A percentile compares a stretch with the other conserved stretches of the same genome.
These are phyloP conservation scores for Oryzias sinensis DNA, from an alignment of 2,797 vertebrate genomes.

Conservation along the genomic window DNA sequence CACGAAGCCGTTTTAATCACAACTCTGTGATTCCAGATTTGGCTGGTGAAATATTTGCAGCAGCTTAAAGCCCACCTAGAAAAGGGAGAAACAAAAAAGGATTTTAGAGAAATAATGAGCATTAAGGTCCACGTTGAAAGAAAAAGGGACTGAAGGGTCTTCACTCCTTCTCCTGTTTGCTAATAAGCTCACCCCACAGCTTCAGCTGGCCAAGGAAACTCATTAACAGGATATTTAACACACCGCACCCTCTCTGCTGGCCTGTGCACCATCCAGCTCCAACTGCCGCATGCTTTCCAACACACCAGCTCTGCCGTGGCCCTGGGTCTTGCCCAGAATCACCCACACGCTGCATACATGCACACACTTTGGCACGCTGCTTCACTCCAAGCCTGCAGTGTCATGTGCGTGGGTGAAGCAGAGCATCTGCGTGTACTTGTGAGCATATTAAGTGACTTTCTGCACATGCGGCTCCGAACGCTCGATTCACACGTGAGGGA, in stretches of 20 bases:
- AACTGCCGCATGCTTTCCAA: constrained; percentile 46
- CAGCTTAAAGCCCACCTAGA: constrained; percentile 31
- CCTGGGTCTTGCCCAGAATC: constrained; percentile 54
- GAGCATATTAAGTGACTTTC: constrained; percentile 41
- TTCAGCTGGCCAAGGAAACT: constrained; percentile 60
- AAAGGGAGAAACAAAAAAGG: constrained; percentile 11
- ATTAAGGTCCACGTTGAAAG: constrained; percentile 26
- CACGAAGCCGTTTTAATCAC: constrained; percentile 35
- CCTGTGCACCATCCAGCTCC: constrained; percentile 45
- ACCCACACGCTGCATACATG: constrained; percentile 60
- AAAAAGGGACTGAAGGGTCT: constrained; percentile 37
- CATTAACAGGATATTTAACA: constrained; percentile 65
- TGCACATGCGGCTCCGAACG: constrained; percentile 46
- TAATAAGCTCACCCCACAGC: constrained; percentile 57
- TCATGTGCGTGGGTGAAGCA: constrained; percentile 58
- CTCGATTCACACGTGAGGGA: constrained; percentile 30
- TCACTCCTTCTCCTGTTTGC: constrained; percentile 58
- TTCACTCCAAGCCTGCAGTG: constrained; percentile 45
- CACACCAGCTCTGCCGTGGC: constrained; percentile 47
- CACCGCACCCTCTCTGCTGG: constrained; percentile 55
- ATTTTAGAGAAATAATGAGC: constrained; percentile 16
- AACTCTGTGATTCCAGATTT: constrained; percentile 32
- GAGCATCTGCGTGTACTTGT: constrained; percentile 49
- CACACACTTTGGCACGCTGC: constrained; percentile 38
- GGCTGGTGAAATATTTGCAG: constrained; percentile 38